Conservation (phyloP, 2,797 vertebrate species). For the Hypotaenidia okinawae region DNA sequence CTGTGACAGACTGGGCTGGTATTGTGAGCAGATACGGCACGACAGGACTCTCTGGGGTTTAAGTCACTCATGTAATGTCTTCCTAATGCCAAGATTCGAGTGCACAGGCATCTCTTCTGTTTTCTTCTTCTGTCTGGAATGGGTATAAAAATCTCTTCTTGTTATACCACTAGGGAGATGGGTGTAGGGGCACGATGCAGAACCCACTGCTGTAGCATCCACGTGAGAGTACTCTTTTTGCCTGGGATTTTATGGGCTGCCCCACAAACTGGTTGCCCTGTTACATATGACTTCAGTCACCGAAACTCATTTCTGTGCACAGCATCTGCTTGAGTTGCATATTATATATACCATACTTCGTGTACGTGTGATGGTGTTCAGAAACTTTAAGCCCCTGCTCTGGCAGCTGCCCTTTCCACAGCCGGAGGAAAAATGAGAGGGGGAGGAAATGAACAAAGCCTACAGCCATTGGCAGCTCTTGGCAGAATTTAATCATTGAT, state of each 20-base stretch:
- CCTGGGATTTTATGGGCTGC: not conserved
- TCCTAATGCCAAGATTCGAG: rapidly evolving
- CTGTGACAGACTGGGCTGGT: not conserved
- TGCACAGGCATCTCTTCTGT: not conserved
- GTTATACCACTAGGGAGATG: not conserved
- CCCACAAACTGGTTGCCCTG: not conserved
- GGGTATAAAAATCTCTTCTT: not conserved
- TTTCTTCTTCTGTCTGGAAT: not conserved
- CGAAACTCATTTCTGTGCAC: not conserved
- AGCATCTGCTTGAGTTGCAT: not conserved
- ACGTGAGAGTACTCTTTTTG: not conserved
- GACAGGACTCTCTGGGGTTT: not conserved
- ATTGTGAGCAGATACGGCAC: not conserved
- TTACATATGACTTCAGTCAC: not conserved
- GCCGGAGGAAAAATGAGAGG: not conserved
- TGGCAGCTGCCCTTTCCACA: not conserved
- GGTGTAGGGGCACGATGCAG: not conserved
- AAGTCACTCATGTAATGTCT: not conserved
- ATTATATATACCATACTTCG: not conserved
- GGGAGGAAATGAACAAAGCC: not conserved
- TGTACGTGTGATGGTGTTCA: not conserved
- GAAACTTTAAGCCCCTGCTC: not conserved
- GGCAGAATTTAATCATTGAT: not conserved
- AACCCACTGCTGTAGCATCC: not conserved
- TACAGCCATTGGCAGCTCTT: not conserved